These are phyloP conservation scores for Bathynomus jamesi DNA, from an alignment of 1,140 invertebrate genomes.

Conservation along the genomic window DNA sequence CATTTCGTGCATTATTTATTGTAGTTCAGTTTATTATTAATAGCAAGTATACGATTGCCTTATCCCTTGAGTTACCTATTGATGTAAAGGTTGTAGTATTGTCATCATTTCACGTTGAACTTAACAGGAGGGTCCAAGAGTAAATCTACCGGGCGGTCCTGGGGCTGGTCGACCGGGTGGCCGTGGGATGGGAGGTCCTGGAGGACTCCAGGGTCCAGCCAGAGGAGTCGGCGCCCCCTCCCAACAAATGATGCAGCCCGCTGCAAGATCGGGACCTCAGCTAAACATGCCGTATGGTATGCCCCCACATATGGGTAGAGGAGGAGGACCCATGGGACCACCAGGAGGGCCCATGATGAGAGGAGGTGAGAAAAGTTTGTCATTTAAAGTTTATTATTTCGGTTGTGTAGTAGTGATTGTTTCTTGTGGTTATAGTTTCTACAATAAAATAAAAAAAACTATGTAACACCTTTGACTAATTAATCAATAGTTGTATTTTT, in stretches of 20 bases:
- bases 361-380: neutral
- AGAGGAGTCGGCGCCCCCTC: neutral
- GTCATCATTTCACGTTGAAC: too few species aligned
- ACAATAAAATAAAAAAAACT: too few species aligned
- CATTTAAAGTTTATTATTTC: too few species aligned
- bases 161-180: neutral
- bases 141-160: neutral
- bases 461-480: too few species aligned
- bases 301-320: neutral
- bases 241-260: neutral
- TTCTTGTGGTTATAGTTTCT: too few species aligned
- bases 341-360: neutral
- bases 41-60: too few species aligned
- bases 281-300: neutral
- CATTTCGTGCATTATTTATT: too few species aligned
- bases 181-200: neutral
- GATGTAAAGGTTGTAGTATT: too few species aligned
- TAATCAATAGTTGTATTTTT: too few species aligned
- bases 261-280: neutral
- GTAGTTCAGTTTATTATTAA: too few species aligned
- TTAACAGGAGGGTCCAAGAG: neutral
- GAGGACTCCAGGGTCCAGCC: neutral
- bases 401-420: too few species aligned
- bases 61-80: too few species aligned
- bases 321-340: neutral